Base-by-base conservation (phyloP, 2,888 invertebrate genomes). In the Orthosia cruda region DNA sequence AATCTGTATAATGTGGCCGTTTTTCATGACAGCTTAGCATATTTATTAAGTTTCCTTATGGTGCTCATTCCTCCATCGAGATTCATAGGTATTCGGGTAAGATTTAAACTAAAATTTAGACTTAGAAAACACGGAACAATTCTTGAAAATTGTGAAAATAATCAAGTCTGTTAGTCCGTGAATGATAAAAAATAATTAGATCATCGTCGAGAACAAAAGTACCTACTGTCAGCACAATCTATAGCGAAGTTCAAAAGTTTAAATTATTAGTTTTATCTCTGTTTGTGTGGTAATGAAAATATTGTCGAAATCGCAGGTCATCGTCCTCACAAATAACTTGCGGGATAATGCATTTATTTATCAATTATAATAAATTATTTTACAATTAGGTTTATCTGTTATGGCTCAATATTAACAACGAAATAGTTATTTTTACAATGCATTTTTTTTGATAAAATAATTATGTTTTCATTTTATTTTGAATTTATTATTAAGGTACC, bases 241-340 rank as follows among this genome's bases (percentile, higher is more conserved):
- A 18, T 26, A 63, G 54, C 58, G 54, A 62, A 55, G 62, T 79
- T 80, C 58, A 67, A n/a, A 50, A 47, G 47, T 79, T 80, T 72
- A 72, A 80, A 80, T 72, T 63, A 50, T 65, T 58, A 52, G 78
- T 84, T 85, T 87, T 89, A 87, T 89, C 87, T 71, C 62, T 64
- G 40, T 75, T 67, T 67, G 75, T 76, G 70, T 84, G 84, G 76
- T 71, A 87, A 85, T 88, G 86, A 90, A 84, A 88, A 82, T 81
- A 82, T 80, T 87, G 86, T 86, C 87, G 83, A 89, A 89, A 85
- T 81, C 74, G 55, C 50, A 73, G 88, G 87, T 90, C 88, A 74
- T 74, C 83, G 90, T 69, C 80, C 90, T 69, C 61, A 65, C 23
- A 54, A 40, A 32, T 47, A 58, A 45, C 63, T n/a, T 65, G 62